These are phyloP conservation scores for Thinocorus orbignyianus DNA, from an alignment of 2,113 vertebrate genomes.

Conservation along the genomic window DNA sequence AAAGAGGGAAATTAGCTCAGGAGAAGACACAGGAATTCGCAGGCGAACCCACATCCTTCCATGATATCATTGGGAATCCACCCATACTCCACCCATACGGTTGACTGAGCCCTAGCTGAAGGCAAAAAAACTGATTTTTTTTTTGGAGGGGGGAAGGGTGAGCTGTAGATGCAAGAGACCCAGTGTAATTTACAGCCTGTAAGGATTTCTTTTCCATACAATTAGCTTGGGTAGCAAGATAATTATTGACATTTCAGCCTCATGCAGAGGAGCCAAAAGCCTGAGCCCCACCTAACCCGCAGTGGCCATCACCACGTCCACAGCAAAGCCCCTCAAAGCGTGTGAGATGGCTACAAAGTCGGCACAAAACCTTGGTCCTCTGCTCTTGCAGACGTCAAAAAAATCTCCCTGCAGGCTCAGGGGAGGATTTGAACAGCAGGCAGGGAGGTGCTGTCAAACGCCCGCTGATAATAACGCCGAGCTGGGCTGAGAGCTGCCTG, in stretches of 20 bases:
- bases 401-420: accelerated
- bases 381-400: not conserved
- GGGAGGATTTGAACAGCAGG: not conserved
- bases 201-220: not conserved
- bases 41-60: conserved; percentile 53
- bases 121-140: not conserved
- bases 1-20: conserved; percentile 53
- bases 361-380: accelerated
- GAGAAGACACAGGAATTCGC: conserved; percentile 45
- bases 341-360: not conserved
- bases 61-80: conserved; percentile 40
- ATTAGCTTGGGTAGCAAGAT: not conserved
- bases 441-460: not conserved
- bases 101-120: not conserved
- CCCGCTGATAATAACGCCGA: not conserved
- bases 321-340: not conserved
- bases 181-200: not conserved
- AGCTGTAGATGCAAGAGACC: not conserved
- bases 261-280: not conserved
- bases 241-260: not conserved
- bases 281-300: not conserved
- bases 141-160: not conserved
- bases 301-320: not conserved
- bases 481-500: not conserved
- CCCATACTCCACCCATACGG: conserved; percentile 2